Evolutionary conservation across 2,888 invertebrate species (phyloP).

Genomic region (Lepetodrilus schrolli): DNA sequence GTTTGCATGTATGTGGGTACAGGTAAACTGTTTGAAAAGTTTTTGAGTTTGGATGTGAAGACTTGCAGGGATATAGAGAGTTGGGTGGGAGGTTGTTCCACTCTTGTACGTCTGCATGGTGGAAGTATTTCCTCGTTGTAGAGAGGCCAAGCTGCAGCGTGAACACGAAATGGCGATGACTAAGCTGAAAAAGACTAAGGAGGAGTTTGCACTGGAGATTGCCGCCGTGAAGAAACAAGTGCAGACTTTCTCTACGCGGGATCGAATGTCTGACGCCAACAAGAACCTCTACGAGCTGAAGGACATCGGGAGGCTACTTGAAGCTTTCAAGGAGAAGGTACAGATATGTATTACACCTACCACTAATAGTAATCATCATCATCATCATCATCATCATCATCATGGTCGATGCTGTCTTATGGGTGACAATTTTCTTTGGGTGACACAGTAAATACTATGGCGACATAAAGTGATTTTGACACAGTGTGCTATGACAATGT

Average conservation of each 20-base stretch:
- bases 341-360: background rate
- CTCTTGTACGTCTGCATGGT: too few species aligned
- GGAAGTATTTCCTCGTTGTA: constrained; percentile 49
- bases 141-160: constrained; percentile 70
- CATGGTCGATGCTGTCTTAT: background rate
- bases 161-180: constrained; percentile 71
- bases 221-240: constrained; percentile 61
- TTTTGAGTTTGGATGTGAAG: background rate
- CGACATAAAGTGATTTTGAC: too few species aligned
- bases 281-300: constrained; percentile 65
- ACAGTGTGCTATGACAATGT: too few species aligned
- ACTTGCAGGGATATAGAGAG: too few species aligned
- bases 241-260: constrained; percentile 70
- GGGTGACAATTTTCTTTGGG: background rate
- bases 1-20: too few species aligned
- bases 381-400: too few species aligned
- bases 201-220: constrained; percentile 60
- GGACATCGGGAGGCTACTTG: constrained; percentile 66
- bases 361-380: too few species aligned
- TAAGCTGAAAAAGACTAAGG: constrained; percentile 66
- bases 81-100: too few species aligned
- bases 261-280: constrained; percentile 73
- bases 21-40: background rate
- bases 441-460: background rate
- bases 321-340: constrained; percentile 71